A percentile compares a stretch with the other conserved stretches of the same genome.
phyloP scores from a whole-genome alignment of 2,888 invertebrate genomes.

The Petrolisthes cinctipes region DNA sequence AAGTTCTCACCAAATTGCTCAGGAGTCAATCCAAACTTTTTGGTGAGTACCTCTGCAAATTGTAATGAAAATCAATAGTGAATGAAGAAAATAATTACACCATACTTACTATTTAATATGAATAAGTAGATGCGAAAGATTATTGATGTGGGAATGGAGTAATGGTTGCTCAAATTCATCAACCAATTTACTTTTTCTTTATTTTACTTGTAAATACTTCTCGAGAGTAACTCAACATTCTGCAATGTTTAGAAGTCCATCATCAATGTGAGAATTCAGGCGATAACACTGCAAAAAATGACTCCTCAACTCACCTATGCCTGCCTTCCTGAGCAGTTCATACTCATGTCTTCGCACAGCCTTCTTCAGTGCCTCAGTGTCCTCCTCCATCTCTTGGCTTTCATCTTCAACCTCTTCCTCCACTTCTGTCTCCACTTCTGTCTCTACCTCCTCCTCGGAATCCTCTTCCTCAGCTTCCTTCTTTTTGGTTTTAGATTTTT shows the following conservation, averaged over 20 bases:
- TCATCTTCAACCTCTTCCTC: conserved; percentile 76
- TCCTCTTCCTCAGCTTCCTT: conserved; percentile 67
- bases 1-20: conserved; percentile 97
- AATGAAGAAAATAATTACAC: background rate
- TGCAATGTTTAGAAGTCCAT: too few relatives aligned
- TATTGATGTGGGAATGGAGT: too few relatives aligned
- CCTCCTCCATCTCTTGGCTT: conserved; percentile 71
- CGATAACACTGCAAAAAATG: too few relatives aligned
- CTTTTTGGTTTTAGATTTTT: conserved; percentile 69
- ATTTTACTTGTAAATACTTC: too few relatives aligned
- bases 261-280: too few relatives aligned
- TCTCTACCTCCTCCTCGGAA: conserved; percentile 69
- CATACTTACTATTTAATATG: background rate
- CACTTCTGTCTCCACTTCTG: conserved; percentile 72
- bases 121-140: too few relatives aligned
- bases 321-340: conserved; percentile 86
- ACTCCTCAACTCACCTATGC: conserved; percentile 75
- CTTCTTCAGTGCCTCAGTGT: conserved; percentile 80
- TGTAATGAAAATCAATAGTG: conserved; percentile 23
- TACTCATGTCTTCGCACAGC: conserved; percentile 90
- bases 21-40: conserved; percentile 91
- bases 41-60: conserved; percentile 80
- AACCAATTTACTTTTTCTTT: too few relatives aligned
- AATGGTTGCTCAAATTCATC: too few relatives aligned
- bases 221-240: too few relatives aligned